phyloP scores from a whole-genome alignment of 2,888 invertebrate species.

The Tricholauxania praeusta region DNA sequence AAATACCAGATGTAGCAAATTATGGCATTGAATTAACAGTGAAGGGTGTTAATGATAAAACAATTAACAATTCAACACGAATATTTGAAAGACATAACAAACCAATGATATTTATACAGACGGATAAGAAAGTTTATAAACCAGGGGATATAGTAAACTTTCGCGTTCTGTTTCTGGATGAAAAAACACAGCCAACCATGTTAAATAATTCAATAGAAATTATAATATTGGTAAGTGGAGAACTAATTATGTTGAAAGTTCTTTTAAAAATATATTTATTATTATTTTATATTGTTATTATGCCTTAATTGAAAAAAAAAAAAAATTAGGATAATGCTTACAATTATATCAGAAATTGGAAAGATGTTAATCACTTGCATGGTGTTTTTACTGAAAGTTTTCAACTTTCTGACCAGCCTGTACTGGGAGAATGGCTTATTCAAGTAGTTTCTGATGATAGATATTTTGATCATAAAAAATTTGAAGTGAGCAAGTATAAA shows the following conservation, averaged over 20 bases:
- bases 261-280: no score
- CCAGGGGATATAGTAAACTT: constrained; percentile 85
- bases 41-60: constrained; percentile 76
- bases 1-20: not conserved
- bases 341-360: constrained; percentile 84
- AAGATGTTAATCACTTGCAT: constrained; percentile 73
- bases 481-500: constrained; percentile 48
- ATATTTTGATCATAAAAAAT: constrained; percentile 60
- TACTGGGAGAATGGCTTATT: constrained; percentile 88
- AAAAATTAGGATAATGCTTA: constrained; percentile 70
- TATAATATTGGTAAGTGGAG: constrained; percentile 45
- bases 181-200: constrained; percentile 74
- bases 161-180: constrained; percentile 76
- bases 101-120: constrained; percentile 83
- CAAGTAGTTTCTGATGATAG: no score
- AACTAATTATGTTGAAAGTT: not conserved
- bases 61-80: constrained; percentile 79
- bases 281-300: no score
- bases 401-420: constrained; percentile 71
- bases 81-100: constrained; percentile 78
- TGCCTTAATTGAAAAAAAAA: not conserved
- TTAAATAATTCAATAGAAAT: constrained; percentile 52
- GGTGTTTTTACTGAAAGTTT: constrained; percentile 78
- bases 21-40: constrained; percentile 39
- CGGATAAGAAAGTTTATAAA: constrained; percentile 89